Percentiles rank a stretch among this genome's conserved stretches.
phyloP scores from a whole-genome alignment of 2,888 invertebrate genomes.

The Nasonovia ribisnigri region DNA sequence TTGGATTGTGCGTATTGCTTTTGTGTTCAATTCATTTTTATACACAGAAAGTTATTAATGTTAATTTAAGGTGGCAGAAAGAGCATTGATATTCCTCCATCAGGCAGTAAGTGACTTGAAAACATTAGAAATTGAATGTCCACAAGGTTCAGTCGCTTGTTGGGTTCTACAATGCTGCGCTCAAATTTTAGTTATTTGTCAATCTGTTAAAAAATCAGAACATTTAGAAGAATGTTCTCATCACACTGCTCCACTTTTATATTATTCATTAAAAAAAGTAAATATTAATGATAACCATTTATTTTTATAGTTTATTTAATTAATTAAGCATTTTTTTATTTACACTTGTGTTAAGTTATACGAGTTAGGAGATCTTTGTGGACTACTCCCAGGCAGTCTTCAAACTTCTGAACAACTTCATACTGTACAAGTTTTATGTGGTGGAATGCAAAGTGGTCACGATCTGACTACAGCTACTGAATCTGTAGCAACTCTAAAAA shows the following conservation, averaged over 20 bases:
- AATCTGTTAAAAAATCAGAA: slow-evolving; percentile 77
- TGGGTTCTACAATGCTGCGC: slow-evolving; percentile 92
- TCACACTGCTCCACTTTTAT: slow-evolving; percentile 88
- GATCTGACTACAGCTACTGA: slow-evolving; percentile 74
- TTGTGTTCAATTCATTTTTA: background rate
- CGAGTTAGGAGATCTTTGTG: slow-evolving; percentile 89
- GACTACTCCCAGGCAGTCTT: slow-evolving; percentile 85
- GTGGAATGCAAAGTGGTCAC: slow-evolving; percentile 86
- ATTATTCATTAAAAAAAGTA: slow-evolving; percentile 89
- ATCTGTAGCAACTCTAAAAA: slow-evolving; percentile 88
- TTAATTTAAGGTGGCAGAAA: slow-evolving; percentile 81
- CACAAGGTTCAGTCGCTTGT: slow-evolving; percentile 87
- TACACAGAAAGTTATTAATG: slow-evolving; percentile 38
- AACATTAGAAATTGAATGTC: slow-evolving; percentile 82
- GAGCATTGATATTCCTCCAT: slow-evolving; percentile 90
- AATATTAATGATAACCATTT: slow-evolving; percentile 2
- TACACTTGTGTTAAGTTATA: slow-evolving; percentile 75
- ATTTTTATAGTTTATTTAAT: background rate
- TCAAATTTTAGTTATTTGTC: slow-evolving; percentile 88
- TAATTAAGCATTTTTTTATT: slow-evolving; percentile 65
- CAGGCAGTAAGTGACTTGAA: slow-evolving; percentile 88
- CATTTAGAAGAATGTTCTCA: slow-evolving; percentile 81
- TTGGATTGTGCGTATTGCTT: slow-evolving; percentile 78
- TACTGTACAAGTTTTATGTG: slow-evolving; percentile 88
- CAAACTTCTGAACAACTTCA: slow-evolving; percentile 91